Evolutionary conservation across 2,888 invertebrate species (phyloP), one percentile per base, ranked within the genome.

Genomic region (Lycophotia porphyrea): DNA sequence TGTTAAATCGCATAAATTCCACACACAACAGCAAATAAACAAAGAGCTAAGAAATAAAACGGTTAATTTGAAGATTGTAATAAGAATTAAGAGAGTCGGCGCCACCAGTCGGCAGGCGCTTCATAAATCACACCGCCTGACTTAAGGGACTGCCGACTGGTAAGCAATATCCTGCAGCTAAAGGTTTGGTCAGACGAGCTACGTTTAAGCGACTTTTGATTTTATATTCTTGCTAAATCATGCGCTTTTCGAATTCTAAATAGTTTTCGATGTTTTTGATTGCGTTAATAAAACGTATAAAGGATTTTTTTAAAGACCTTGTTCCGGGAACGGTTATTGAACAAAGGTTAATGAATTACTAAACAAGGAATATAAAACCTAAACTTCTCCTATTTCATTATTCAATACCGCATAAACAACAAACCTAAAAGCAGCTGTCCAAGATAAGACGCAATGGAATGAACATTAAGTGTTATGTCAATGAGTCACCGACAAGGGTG

Each of bases 71-170:
- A 89, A 88, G 88, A 84, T 82, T 81, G 87, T 88, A 89, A 92
- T 90, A 89, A 90, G 90, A 89, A 91, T 87, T 82, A 87, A 86
- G 84, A 76, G 86, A 77, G 78, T 82, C 88, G 93, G 93, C 93
- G 93, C 93, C 93, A 92, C 86, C 68, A 81, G 76, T 72, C 85
- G 76, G 85, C 88, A 88, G 82, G 84, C 89, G 87, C 81, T 80
- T 86, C 87, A 92, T 93, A 93, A 93, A 93, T 93, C 93, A 93
- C 90, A 86, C 85, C 74, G 88, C 82, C 89, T 86, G 85, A 84
- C 84, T 81, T 75, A 78, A 86, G 86, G 86, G 82, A 81, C 82
- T 81, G 85, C 76, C 84, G 81, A 84, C 85, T 81, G 21, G 47
- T 63, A 81, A 71, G 64, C 61, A 65, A 81, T 76, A 84, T 65